Evolutionary conservation across 2,888 invertebrate genomes (phyloP).

Genomic region (Callyntrura sp.): DNA sequence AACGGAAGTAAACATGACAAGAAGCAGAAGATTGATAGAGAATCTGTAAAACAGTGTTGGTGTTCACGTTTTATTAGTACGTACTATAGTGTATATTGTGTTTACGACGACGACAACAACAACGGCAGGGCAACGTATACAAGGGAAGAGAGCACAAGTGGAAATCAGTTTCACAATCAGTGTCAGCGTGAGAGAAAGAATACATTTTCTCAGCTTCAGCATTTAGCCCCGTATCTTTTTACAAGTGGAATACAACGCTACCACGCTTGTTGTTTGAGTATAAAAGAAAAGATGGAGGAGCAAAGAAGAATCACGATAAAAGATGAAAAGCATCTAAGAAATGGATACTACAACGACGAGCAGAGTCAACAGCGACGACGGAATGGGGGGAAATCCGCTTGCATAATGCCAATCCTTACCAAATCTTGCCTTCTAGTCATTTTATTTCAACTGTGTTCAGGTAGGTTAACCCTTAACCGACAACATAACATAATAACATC

Average conservation of each 20-base stretch:
- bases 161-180: slow-evolving; percentile 36
- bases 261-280: background rate
- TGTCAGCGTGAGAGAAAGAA: slow-evolving; percentile 31
- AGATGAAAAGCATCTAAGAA: background rate
- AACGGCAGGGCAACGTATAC: background rate
- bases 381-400: slow-evolving; percentile 62
- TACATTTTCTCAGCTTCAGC: slow-evolving; percentile 22
- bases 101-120: slow-evolving; percentile 30
- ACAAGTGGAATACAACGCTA: background rate
- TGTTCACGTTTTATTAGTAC: slow-evolving; percentile 41
- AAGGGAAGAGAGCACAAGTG: slow-evolving; percentile 6
- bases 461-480: slow-evolving; percentile 65
- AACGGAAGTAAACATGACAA: slow-evolving; percentile 17
- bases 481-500: slow-evolving; percentile 16
- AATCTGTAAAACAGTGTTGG: slow-evolving; percentile 28
- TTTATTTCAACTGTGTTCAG: slow-evolving; percentile 82
- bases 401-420: slow-evolving; percentile 74
- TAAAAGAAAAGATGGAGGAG: slow-evolving; percentile 20
- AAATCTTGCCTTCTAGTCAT: slow-evolving; percentile 82
- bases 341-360: background rate
- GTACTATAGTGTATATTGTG: slow-evolving; percentile 35
- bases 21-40: slow-evolving; percentile 44
- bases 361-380: background rate
- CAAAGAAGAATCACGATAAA: background rate
- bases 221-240: slow-evolving; percentile 22